Evolutionary conservation across 1,140 invertebrate genomes (phyloP).

Genomic region (Episyrphus balteatus): DNA sequence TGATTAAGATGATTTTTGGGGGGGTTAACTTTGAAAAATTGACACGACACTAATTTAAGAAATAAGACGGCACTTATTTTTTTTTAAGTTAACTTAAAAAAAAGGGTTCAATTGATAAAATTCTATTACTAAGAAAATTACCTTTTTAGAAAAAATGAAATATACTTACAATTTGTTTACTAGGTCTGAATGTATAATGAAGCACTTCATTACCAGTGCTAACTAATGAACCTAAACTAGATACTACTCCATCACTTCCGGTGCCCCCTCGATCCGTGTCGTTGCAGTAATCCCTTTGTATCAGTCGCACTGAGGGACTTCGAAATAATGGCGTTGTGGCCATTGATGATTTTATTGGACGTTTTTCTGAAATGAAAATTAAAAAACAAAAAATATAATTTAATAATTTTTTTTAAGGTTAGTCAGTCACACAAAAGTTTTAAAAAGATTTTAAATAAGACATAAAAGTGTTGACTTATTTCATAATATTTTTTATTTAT

Average conservation of each 20-base stretch:
- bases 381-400: background rate
- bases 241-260: constrained; percentile 3
- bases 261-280: constrained; percentile 19
- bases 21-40: too few relatives aligned
- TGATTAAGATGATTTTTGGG: too few relatives aligned
- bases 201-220: constrained; percentile 28
- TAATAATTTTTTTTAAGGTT: background rate
- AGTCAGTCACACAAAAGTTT: too few relatives aligned
- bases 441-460: too few relatives aligned
- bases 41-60: background rate
- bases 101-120: too few relatives aligned
- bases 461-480: too few relatives aligned
- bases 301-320: constrained; percentile 28
- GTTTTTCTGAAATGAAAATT: constrained; percentile 23
- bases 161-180: constrained; percentile 36
- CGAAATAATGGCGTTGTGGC: constrained; percentile 25
- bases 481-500: too few relatives aligned
- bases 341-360: constrained; percentile 28
- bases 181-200: constrained; percentile 36
- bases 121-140: too few relatives aligned
- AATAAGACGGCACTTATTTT: too few relatives aligned
- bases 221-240: constrained; percentile 13
- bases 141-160: too few relatives aligned
- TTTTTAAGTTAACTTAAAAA: too few relatives aligned
- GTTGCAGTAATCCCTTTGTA: constrained; percentile 27